Evolutionary conservation across 2,113 vertebrate species (phyloP), one percentile per base, ranked within the genome.

Genomic region (Sapajus apella): DNA sequence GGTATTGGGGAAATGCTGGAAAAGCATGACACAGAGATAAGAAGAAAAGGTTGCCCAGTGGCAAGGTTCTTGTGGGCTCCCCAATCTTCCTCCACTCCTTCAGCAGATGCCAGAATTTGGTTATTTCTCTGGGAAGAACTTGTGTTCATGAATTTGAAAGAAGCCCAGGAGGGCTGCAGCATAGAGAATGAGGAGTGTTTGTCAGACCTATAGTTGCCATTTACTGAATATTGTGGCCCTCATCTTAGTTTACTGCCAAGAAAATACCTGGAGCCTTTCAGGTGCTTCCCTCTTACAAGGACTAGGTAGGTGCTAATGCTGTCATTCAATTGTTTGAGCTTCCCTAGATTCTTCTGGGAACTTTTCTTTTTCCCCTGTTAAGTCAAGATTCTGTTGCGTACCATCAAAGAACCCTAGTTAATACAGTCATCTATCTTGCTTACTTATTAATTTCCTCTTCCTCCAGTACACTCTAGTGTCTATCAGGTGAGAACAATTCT

Each of bases 131-230:
- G 27, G 14, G 40, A 23, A 85, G 30, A 75, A 40, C 25, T 7
- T 50, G 10, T 32, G 20, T 4, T 77, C 35, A 43, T 40, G 68
- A 87, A 83, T 55, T 30, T 55, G 32, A 77, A 84, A 79, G 50
- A 16, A 77, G 18, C 4, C 52, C 32, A 55, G 6, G 23, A 17
- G 20, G 70, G 17, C 8, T 70, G 7, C 23, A 84, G 50, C 45
- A 9, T 1, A 45, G 84, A 61, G 27, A 52, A 16, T 20, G 5
- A 30, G 16, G 1, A 2, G 3, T 83, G 12, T 3, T 23, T 17
- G 40, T 12, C 3, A 50, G 2, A 23, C 20, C 23, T 11, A 3
- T 2, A 18, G 21, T 1, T 43, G 40, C n/a, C 11, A 3, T 13
- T n/a, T 13, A 8, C 18, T 43, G 76, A 45, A 16, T 32, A 11